Conservation (phyloP, 2,888 invertebrate species). For the Drosophila eohydei region DNA sequence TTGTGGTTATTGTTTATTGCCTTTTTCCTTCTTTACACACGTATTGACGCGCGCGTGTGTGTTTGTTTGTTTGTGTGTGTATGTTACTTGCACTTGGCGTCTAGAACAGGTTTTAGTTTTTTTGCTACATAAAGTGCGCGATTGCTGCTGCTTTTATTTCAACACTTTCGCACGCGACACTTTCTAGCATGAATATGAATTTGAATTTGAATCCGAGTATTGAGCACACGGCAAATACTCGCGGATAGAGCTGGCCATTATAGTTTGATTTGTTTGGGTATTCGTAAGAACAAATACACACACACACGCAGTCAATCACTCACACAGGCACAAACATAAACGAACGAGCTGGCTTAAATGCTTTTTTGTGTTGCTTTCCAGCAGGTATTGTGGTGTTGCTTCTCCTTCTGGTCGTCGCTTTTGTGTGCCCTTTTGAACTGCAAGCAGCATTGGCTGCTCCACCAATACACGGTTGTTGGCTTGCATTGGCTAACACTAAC, state of each 20-base stretch:
- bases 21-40: conserved; percentile 52
- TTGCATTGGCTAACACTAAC: conserved; percentile 68
- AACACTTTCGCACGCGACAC: conserved; percentile 79
- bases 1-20: conserved; percentile 64
- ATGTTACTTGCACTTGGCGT: conserved; percentile 69
- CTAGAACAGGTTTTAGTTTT: conserved; percentile 73
- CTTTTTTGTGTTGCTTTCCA: conserved; percentile 20
- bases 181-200: conserved; percentile 65
- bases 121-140: conserved; percentile 47
- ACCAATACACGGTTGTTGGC: conserved; percentile 49
- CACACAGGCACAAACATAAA: conserved; percentile 16
- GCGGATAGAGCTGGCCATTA: conserved; percentile 39
- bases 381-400: conserved; percentile 44
- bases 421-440: conserved; percentile 75
- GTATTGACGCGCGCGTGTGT: conserved; percentile 15
- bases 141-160: conserved; percentile 54
- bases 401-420: conserved; percentile 22
- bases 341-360: conserved; percentile 63
- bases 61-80: conserved; percentile 33
- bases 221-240: conserved; percentile 59
- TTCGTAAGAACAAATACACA: conserved; percentile 48
- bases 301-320: conserved; percentile 24
- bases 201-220: conserved; percentile 56
- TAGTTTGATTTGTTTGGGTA: conserved; percentile 54
- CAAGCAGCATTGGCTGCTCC: conserved; percentile 65